Base-by-base conservation (phyloP, 2,888 invertebrate species). In the Orthosia cruda region DNA sequence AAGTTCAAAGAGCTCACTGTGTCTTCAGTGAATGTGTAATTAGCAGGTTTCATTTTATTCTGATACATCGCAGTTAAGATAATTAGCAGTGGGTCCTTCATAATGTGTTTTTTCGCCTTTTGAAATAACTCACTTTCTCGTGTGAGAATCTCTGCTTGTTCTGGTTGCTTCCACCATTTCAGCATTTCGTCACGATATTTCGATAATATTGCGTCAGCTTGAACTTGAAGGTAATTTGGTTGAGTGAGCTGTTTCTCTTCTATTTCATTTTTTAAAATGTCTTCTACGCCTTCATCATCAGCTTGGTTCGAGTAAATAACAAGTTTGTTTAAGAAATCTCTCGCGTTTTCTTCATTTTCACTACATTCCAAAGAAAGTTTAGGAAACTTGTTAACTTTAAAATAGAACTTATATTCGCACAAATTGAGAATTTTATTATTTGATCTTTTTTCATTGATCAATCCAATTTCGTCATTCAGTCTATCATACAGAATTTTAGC, bases 131-230 rank as follows among this genome's bases (percentile, higher is more conserved):
- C 15, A 5, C 4, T 26, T 9, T 64, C 1, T 59, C 70, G 74
- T n/a, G 85, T 85, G 0, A 81, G 70, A 63, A 77, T 81, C n/a
- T 12, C 0, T 16, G 55, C 32, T 0, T 45, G 3, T 20, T 50
- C 0, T n/a, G 32, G 26, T 32, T 16, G 3, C 70, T 64, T 74
- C 83, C 83, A 87, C 86, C 86, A 86, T 62, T 81, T 77, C 54
- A 78, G 77, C 50, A 83, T 63, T 15, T 26, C 54, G 18, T 80
- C 57, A 40, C 85, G 85, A 15, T 72, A 75, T 61, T 72, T 69
- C 7, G 77, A 23, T 61, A 70, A 81, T 32, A 87, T 72, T 0
- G 74, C 81, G 2, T 87, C 84, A 0, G 74, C 61, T 64, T 63
- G 66, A 1, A 68, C 52, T 65, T 59, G 23, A 2, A 65, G 54